Base-by-base conservation (phyloP, 2,888 invertebrate species). In the Cosmia pyralina region DNA sequence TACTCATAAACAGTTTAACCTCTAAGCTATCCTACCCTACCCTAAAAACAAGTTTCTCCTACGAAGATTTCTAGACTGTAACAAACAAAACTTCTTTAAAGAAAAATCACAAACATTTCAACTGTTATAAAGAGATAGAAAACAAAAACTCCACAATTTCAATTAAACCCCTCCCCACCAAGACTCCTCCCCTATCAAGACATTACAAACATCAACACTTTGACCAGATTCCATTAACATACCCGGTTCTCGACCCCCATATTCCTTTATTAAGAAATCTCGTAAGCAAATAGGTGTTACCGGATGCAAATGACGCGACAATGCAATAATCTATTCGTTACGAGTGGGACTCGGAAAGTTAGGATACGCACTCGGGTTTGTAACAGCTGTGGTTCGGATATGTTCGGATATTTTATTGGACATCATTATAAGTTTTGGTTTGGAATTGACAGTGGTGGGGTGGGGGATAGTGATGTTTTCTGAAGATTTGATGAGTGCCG, bases 251-350 rank as follows among this genome's bases (percentile, higher is more conserved):
- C 68, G 59, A 75, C 65, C 84, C 83, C 80, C 74, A 77, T 59
- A 70, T 63, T 69, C 81, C 74, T 71, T 79, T 82, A 86, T 86
- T 84, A 84, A 84, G 82, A 81, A 85, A 84, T 81, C 80, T 67
- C 60, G 72, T 75, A 78, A 75, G 85, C 90, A 88, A 90, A 90
- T 89, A 90, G 88, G 87, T 90, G 88, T 88, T 91, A 91, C 88
- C 90, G 90, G 91, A 93, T 94, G 93, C 92, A 92, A 93, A 94
- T 93, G 92, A 88, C 88, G 86, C 83, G 85, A 90, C 89, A 91
- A 92, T 90, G 91, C 92, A 92, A 93, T 93, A 93, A 92, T 92
- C 91, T 92, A 90, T 91, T 64, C 82, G 85, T 85, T 77, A 85
- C 81, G 76, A 85, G 83, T 87, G 82, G 81, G 53, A 73, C 67